Percentiles rank a stretch among this genome's conserved stretches.
Conservation (phyloP, 2,113 vertebrate genomes). For the Clarias batrachus region DNA sequence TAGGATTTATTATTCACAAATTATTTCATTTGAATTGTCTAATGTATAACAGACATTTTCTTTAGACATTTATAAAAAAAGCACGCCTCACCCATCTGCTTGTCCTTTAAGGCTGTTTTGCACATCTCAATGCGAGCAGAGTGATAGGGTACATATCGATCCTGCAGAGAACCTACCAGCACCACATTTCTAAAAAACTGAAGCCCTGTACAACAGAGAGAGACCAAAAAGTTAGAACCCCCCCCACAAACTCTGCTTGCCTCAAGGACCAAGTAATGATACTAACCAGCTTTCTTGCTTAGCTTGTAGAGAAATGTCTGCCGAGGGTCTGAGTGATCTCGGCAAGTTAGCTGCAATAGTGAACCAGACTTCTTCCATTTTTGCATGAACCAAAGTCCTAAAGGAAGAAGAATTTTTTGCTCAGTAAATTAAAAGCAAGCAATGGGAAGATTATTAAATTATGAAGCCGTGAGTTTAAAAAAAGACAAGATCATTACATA, state of each 20-base stretch:
- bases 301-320: slow-evolving; percentile 98
- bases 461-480: background rate
- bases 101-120: slow-evolving; percentile 98
- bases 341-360: slow-evolving; percentile 90
- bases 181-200: slow-evolving; percentile 97
- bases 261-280: background rate
- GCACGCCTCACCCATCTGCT: slow-evolving; percentile 86
- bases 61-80: background rate
- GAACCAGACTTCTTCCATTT: slow-evolving; percentile 99
- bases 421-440: background rate
- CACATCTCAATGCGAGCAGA: slow-evolving; percentile 99
- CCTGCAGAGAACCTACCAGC: slow-evolving; percentile 93
- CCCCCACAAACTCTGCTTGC: background rate
- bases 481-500: background rate
- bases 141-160: slow-evolving; percentile 97
- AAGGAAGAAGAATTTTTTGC: background rate
- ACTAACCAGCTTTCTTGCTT: slow-evolving; percentile 94
- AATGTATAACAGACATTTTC: background rate
- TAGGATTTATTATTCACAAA: slow-evolving; percentile 51
- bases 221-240: background rate
- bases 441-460: background rate
- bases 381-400: slow-evolving; percentile 99
- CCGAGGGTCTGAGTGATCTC: slow-evolving; percentile 95
- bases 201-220: slow-evolving; percentile 75
- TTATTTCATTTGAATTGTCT: background rate